Evolutionary conservation across 2,113 vertebrate species (phyloP).

Genomic region (Cacatua alba): DNA sequence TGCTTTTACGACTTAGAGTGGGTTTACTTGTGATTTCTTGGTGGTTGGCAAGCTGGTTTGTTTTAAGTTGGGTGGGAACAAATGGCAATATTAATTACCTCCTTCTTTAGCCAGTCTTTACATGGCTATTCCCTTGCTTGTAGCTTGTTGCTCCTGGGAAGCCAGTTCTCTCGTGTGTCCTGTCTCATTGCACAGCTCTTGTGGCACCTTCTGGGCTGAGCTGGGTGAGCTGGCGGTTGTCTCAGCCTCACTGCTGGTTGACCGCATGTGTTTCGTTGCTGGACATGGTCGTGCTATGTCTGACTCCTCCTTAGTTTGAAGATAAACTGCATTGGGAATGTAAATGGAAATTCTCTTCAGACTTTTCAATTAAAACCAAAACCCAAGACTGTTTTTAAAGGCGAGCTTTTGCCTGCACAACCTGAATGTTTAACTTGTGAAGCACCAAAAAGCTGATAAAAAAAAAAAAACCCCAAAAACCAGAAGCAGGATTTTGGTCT

Average conservation of each 20-base stretch:
- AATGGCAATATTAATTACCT: background rate
- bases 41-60: background rate
- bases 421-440: background rate
- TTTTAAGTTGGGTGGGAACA: background rate
- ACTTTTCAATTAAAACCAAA: background rate
- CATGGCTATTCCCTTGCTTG: background rate
- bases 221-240: background rate
- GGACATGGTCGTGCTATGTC: background rate
- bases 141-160: background rate
- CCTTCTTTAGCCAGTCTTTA: background rate
- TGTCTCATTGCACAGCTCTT: background rate
- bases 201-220: background rate
- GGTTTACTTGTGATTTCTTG: background rate
- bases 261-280: background rate
- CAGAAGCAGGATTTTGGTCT: background rate
- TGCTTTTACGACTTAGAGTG: background rate
- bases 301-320: background rate
- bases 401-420: background rate
- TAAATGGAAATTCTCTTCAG: background rate
- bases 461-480: fast-evolving
- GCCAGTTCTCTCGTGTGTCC: background rate
- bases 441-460: background rate
- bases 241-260: background rate
- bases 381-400: background rate
- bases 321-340: background rate